Base-by-base conservation (phyloP, 2,113 vertebrate genomes). In the Malaclemys terrapin region DNA sequence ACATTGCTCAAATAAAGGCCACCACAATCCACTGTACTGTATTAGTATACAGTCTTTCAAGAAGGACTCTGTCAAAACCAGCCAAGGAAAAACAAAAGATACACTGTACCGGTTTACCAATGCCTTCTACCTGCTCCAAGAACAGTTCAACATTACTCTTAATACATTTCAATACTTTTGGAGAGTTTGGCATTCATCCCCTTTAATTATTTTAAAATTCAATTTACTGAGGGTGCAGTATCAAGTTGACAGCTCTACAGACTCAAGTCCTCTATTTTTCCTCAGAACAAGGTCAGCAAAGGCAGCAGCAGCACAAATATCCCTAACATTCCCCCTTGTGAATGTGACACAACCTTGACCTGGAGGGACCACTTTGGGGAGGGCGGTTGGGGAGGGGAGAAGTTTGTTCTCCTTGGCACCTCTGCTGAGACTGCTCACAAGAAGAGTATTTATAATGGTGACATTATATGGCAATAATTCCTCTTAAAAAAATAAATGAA, bases 11-110 rank as follows among this genome's bases (percentile, higher is more conserved):
- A 94, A 69, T 93, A 84, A 0, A 1, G 84, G 81, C 25, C 88
- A 79, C 54, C 50, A 83, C 27, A 81, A 92, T 38, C 17, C 88
- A 87, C 89, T 91, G 91, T 88, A 92, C 85, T 80, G 2, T 31
- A 91, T 84, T 22, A 82, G 57, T n/a, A 85, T 54, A n/a, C 81
- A 75, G 95, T 82, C 31, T n/a, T 96, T 91, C 85, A 85, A 93
- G 85, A 81, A 69, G n/a, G 42, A 57, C 45, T 91, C 75, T 69
- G 82, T 87, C 57, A 83, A 59, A 88, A 56, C 20, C 62, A 92
- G 83, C 78, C 80, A 95, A 90, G 90, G 86, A 25, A 87, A 94
- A 91, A 38, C 22, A 88, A 53, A 84, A 93, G 57, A 89, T 56
- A 65, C 65, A 92, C 47, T 88, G 0, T 13, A 94, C 54, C 62